Base-by-base conservation (phyloP, 2,113 vertebrate genomes). In the Recurvirostra avosetta region DNA sequence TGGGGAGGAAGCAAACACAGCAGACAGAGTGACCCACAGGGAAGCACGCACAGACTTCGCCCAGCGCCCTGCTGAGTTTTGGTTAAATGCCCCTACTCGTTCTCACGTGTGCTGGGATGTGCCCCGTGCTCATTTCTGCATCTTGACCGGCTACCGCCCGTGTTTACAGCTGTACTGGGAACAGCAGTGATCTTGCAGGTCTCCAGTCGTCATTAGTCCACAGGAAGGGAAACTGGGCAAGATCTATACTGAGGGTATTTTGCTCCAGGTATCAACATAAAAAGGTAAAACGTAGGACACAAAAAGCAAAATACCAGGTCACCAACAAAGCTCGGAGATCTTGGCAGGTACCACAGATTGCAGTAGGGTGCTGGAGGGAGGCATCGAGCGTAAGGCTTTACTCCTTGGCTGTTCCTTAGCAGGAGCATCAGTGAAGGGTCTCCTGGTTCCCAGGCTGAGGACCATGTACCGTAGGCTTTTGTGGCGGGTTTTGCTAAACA, bases 51-150 rank as follows among this genome's bases (percentile, higher is more conserved):
- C 65, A n/a, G 61, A 5, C 43, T 40, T 74, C 34, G 19, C 52
- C 12, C 55, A 49, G 0, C 1, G 3, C 18, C 36, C 55, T 66
- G 50, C 3, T 74, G 30, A 40, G 22, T 45, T 84, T 75, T 71
- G 40, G n/a, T 74, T 68, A 21, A 26, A 62, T 8, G 30, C 49
- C 20, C 16, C 36, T 80, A 3, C 53, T 73, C 1, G 1, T 79
- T 75, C 62, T 76, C 2, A 0, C 1, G 3, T 41, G 18, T 80
- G 26, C 30, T 52, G 29, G 13, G 29, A 19, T 0, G 0, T 66
- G 23, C 49, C 27, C 20, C 2, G 1, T 9, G 53, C 36, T 88
- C 3, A 0, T 56, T 56, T 90, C 67, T 88, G 47, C 29, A 8
- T 62, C 45, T 30, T 74, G 26, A 32, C 49, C 2, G 1, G 25